phyloP scores from a whole-genome alignment of 2,797 vertebrate genomes.

The Silurus aristotelis region DNA sequence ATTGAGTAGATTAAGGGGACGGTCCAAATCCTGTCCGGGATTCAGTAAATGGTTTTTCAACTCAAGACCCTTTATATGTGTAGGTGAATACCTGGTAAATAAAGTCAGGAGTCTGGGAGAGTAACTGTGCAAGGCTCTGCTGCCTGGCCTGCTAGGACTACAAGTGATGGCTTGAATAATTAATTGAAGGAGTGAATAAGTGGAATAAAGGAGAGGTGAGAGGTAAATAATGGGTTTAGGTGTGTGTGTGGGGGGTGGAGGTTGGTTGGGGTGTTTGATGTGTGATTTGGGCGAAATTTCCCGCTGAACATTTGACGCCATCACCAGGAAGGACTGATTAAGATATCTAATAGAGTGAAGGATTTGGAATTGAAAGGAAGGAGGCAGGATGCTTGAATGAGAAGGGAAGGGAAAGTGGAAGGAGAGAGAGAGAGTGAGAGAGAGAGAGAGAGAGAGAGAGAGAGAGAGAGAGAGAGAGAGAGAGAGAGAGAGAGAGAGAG shows the following conservation, averaged over 20 bases:
- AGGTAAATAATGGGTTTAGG: neutral
- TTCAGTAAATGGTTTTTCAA: neutral
- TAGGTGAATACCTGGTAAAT: constrained; percentile 4
- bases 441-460: constrained; percentile 61
- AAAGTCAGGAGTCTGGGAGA: constrained; percentile 3
- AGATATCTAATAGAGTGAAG: constrained; percentile 22
- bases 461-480: constrained; percentile 58
- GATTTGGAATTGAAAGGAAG: constrained; percentile 12
- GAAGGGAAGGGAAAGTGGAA: neutral
- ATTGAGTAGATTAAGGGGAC: neutral
- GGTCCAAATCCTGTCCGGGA: neutral
- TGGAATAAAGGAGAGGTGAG: neutral
- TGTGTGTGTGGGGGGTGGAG: neutral
- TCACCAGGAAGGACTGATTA: constrained; percentile 29
- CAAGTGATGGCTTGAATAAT: neutral
- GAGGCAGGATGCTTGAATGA: constrained; percentile 35
- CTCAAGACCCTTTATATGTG: neutral
- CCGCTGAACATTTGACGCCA: constrained; percentile 15
- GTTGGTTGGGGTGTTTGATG: too few species aligned
- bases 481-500: constrained; percentile 40
- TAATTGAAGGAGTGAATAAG: neutral
- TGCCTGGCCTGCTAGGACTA: neutral
- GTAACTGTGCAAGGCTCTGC: neutral
- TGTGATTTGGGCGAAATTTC: too few species aligned
- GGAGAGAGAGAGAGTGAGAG: constrained; percentile 19